These are phyloP conservation scores for Ophioninae sp. DNA, from an alignment of 2,888 invertebrate species.

Conservation along the genomic window DNA sequence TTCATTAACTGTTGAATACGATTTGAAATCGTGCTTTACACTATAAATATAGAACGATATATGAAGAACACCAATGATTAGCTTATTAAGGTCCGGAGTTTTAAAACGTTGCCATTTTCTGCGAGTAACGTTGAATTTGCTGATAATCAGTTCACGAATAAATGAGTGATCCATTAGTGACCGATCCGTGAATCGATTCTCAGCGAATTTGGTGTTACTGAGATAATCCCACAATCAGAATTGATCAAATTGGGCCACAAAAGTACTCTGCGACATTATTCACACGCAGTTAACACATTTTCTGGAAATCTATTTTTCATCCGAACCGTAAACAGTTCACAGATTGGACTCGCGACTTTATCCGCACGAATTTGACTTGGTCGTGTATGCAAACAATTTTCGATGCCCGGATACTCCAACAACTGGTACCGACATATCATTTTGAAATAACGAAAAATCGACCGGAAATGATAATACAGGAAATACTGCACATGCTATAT, in stretches of 20 bases:
- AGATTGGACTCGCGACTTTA: neutral
- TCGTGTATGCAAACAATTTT: conserved; percentile 1
- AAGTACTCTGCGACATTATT: neutral
- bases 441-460: neutral
- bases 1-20: neutral
- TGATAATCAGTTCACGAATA: neutral
- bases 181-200: neutral
- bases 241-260: neutral
- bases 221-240: neutral
- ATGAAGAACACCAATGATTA: neutral
- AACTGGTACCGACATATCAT: neutral
- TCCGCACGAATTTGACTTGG: neutral
- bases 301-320: neutral
- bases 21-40: neutral
- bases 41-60: neutral
- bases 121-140: neutral
- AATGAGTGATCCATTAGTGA: neutral
- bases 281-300: neutral
- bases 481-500: conserved; percentile 59
- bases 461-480: conserved; percentile 8
- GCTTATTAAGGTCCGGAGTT: neutral
- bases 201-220: too few species aligned
- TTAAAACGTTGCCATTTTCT: neutral
- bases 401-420: neutral
- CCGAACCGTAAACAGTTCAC: neutral